Base-by-base conservation (phyloP, 37 sponge, comb jelly and placozoan species). In the Halichondria panicea region DNA sequence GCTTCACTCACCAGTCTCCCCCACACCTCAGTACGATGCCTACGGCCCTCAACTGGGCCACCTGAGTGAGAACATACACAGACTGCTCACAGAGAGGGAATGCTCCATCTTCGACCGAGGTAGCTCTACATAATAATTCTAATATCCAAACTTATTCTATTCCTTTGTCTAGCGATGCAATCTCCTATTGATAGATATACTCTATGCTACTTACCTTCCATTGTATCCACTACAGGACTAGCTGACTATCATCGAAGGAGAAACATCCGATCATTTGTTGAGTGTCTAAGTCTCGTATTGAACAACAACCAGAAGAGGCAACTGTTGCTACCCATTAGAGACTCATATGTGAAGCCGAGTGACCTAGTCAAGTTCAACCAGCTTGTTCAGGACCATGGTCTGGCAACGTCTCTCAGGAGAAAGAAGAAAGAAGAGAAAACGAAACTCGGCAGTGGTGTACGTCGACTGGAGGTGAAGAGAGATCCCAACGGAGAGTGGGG, bases 261-360 rank as follows among this genome's bases (percentile, higher is more conserved):
- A 32, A 83, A 82, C 68, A 33, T 92, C 4, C 57, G 37, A 24
- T 71, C 63, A 35, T 84, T 92, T 48, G 93, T 92, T 11, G 83
- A 92, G 63, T 80, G 76, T 12, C 76, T 92, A 28, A 62, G 70
- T 33, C 43, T 74, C 32, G 69, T 86, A 8, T 81, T 92, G 43
- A 92, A 62, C 66, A 87, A 88, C 13, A 83, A 75, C 40, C 77
- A 68, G n/a, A 92, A 87, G 72, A 66, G 93, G 37, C 78, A 80
- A 63, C 81, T 92, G 1, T 70, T 92, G 15, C 55, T 87, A 43
- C 93, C 93, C 5, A 87, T 92, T 38, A 55, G 87, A 54, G 84
- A 92, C 40, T 22, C 68, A 3, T 81, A 78, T 43, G 53, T 92
- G 30, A 79, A 83, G n/a, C 85, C 93, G 30, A 87, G 76, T 46